Conservation (phyloP, 2,888 invertebrate species). For the Phyllotreta cruciferae region DNA sequence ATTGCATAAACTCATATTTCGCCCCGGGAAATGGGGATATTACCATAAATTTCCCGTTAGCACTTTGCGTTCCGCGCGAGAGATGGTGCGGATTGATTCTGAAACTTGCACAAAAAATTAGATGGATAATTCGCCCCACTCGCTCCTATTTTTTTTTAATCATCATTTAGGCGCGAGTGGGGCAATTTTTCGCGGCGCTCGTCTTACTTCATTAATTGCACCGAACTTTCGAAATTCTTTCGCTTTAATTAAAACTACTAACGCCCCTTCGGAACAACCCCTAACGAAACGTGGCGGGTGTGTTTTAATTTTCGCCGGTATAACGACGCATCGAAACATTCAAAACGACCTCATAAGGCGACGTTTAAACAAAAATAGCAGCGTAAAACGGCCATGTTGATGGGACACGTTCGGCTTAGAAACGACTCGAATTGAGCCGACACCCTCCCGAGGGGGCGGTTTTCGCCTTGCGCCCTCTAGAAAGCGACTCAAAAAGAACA, state of each 20-base stretch:
- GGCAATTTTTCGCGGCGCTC: too few relatives aligned
- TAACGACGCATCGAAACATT: too few relatives aligned
- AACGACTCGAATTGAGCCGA: constrained; percentile 53
- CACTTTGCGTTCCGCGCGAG: constrained; percentile 22
- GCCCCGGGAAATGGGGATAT: constrained; percentile 25
- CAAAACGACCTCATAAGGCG: not conserved
- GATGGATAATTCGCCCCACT: too few relatives aligned
- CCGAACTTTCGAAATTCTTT: too few relatives aligned
- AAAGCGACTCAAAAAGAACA: constrained; percentile 1
- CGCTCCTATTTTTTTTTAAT: too few relatives aligned
- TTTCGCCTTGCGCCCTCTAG: not conserved
- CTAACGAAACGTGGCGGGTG: too few relatives aligned
- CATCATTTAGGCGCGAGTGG: too few relatives aligned
- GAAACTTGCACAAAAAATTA: too few relatives aligned
- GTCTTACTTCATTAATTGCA: too few relatives aligned
- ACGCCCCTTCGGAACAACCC: too few relatives aligned
- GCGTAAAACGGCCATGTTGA: constrained; percentile 37
- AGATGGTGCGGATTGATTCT: constrained; percentile 19
- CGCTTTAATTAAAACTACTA: too few relatives aligned
- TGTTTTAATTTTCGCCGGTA: too few relatives aligned
- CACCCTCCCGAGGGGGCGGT: constrained; percentile 9
- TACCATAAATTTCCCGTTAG: constrained; percentile 28
- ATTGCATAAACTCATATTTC: constrained; percentile 31
- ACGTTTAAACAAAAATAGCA: constrained; percentile 12
- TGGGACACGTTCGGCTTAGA: constrained; percentile 55